These are phyloP conservation scores for Leucozona laternaria DNA, from an alignment of 2,888 invertebrate species.

Conservation along the genomic window DNA sequence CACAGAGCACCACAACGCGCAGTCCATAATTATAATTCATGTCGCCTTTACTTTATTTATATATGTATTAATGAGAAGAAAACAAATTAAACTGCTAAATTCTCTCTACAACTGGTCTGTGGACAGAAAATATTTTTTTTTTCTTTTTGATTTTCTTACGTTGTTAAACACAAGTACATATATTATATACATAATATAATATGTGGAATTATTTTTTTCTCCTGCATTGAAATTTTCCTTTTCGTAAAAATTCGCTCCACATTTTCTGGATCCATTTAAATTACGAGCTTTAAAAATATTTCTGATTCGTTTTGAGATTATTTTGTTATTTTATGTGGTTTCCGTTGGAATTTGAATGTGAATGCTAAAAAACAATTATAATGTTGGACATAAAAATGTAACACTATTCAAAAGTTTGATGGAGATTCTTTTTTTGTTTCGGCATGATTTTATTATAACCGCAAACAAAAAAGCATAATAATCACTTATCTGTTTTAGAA, in stretches of 20 bases:
- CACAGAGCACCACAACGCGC: slow-evolving; percentile 37
- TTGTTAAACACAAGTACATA: slow-evolving; percentile 20
- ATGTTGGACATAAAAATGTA: too few species aligned
- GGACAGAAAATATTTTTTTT: slow-evolving; percentile 28
- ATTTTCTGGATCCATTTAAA: slow-evolving; percentile 29
- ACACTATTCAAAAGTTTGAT: background rate
- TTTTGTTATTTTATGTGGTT: slow-evolving; percentile 32
- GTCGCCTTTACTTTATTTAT: slow-evolving; percentile 27
- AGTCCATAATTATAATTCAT: slow-evolving; percentile 36
- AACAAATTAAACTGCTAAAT: background rate
- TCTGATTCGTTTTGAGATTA: slow-evolving; percentile 44
- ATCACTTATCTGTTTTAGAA: too few species aligned
- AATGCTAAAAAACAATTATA: background rate
- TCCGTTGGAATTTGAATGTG: slow-evolving; percentile 50
- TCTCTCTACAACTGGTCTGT: background rate
- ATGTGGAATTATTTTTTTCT: slow-evolving; percentile 7
- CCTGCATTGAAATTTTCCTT: slow-evolving; percentile 33
- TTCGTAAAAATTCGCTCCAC: slow-evolving; percentile 5
- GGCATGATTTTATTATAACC: too few species aligned
- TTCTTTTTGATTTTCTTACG: slow-evolving; percentile 57
- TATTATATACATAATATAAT: too few species aligned
- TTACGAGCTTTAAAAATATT: slow-evolving; percentile 37
- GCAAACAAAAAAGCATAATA: too few species aligned
- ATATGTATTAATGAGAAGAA: too few species aligned
- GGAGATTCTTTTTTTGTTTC: too few species aligned